These are phyloP conservation scores for Eudyptes chrysolophus DNA, from an alignment of 2,113 vertebrate species.

Conservation along the genomic window DNA sequence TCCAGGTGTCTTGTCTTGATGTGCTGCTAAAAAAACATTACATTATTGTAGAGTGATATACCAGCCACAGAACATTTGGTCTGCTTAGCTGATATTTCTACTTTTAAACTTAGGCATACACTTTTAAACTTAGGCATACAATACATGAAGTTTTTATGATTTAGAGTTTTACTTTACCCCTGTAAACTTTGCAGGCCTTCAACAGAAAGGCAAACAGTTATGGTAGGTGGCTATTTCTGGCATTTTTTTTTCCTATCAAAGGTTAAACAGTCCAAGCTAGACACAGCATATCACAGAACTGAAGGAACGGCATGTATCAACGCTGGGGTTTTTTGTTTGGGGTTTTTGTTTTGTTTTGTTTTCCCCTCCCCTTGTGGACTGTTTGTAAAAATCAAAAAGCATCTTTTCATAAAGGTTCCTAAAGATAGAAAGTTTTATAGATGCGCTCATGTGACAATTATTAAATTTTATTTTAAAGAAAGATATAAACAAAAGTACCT, in stretches of 20 bases:
- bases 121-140: neutral
- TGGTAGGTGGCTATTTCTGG: neutral
- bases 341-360: neutral
- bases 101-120: neutral
- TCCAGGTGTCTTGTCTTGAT: neutral
- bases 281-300: neutral
- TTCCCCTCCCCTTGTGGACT: neutral
- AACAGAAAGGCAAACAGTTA: neutral
- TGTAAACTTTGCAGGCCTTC: neutral
- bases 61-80: neutral
- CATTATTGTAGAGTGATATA: neutral
- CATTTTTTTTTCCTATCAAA: neutral
- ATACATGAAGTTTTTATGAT: neutral
- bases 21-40: neutral
- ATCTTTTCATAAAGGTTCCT: neutral
- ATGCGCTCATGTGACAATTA: neutral
- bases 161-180: neutral
- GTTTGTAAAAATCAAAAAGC: neutral
- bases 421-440: neutral
- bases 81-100: neutral
- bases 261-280: neutral
- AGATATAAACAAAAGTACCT: neutral
- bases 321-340: fast-evolving
- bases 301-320: neutral
- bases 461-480: neutral